These are phyloP conservation scores for Phrynocephalus vlangalii DNA, from an alignment of 2,797 vertebrate genomes.

Conservation along the genomic window DNA sequence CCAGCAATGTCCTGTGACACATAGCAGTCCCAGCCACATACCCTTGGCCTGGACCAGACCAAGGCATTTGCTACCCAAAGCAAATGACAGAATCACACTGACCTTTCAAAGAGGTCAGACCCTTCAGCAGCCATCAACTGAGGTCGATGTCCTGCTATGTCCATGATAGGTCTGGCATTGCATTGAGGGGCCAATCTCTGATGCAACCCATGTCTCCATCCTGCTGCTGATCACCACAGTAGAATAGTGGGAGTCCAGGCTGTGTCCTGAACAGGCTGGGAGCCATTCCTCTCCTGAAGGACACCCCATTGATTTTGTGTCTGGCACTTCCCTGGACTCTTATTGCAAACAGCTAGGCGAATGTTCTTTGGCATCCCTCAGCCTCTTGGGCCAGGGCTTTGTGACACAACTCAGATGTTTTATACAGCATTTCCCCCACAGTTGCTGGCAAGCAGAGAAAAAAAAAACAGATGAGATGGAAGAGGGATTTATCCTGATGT, in stretches of 20 bases:
- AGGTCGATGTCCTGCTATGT: not conserved
- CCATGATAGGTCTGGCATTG: not conserved
- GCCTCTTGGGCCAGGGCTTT: constrained; percentile 15
- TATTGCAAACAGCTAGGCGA: not conserved
- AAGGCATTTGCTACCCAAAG: not conserved
- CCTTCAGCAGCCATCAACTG: not conserved
- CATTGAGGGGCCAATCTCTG: not conserved
- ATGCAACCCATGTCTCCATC: not conserved
- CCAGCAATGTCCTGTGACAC: no score
- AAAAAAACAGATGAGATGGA: not conserved
- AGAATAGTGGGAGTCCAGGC: not conserved
- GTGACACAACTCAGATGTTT: constrained; percentile 22
- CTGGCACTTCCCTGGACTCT: not conserved
- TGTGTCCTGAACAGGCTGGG: not conserved
- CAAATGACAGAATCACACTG: not conserved
- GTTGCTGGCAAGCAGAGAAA: constrained; percentile 8
- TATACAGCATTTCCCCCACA: not conserved
- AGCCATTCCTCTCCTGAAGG: not conserved
- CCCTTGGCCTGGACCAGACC: not conserved
- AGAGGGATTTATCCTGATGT: constrained; percentile 22
- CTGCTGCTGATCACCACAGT: not conserved
- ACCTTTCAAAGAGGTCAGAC: not conserved
- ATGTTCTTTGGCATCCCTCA: constrained; percentile 34
- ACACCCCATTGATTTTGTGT: not conserved
- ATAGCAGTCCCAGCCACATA: not conserved